Evolutionary conservation across 2,113 vertebrate species (phyloP).

Genomic region (Garra rufa): DNA sequence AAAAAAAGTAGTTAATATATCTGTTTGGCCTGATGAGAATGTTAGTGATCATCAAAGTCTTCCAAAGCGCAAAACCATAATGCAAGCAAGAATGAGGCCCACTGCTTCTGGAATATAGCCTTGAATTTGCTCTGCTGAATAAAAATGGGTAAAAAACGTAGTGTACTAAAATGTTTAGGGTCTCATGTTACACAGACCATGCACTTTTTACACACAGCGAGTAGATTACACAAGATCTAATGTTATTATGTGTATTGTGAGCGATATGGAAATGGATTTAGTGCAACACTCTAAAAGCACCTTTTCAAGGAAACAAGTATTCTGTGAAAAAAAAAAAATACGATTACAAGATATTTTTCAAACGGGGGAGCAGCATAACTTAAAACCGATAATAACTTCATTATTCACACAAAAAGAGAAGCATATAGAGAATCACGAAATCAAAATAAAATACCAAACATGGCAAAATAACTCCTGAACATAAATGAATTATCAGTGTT

Average conservation of each 20-base stretch:
- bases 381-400: background rate
- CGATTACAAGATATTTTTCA: constrained; percentile 16
- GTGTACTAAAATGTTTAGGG: constrained; percentile 26
- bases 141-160: background rate
- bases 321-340: background rate
- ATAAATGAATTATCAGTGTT: background rate
- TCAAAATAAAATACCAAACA: background rate
- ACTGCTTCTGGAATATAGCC: background rate
- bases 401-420: background rate
- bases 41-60: background rate
- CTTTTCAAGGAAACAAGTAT: constrained; percentile 32
- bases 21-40: background rate
- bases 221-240: constrained; percentile 24
- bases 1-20: background rate
- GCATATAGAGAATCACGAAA: background rate
- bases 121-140: background rate
- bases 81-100: background rate
- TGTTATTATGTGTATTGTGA: constrained; percentile 20
- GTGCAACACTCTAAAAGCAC: constrained; percentile 33
- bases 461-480: background rate
- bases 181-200: constrained; percentile 26
- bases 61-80: background rate
- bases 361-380: background rate
- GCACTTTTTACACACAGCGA: background rate
- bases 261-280: constrained; percentile 14